These are phyloP conservation scores for Synanceia verrucosa DNA, from an alignment of 2,797 vertebrate genomes.

Conservation along the genomic window DNA sequence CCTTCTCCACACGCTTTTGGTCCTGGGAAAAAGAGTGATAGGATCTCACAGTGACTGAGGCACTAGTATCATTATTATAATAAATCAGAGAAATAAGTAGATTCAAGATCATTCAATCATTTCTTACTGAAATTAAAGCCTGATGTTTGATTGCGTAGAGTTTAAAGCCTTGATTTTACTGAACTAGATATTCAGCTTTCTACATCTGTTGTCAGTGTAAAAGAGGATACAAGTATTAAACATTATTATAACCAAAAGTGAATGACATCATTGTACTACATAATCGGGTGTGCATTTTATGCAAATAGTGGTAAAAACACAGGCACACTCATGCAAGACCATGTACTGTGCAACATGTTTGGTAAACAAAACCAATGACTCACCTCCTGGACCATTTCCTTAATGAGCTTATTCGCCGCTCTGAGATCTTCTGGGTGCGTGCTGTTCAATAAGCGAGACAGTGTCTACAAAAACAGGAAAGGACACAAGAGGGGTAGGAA, in stretches of 20 bases:
- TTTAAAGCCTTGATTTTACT: not conserved
- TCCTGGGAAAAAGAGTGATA: slow-evolving; percentile 78
- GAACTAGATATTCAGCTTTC: not conserved
- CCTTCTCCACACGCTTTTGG: slow-evolving; percentile 97
- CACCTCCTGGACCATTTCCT: slow-evolving; percentile 99
- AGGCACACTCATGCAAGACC: not conserved
- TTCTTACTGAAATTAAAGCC: not conserved
- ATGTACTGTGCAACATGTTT: not conserved
- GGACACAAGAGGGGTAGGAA: slow-evolving; percentile 25
- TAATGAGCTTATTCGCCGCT: slow-evolving; percentile 98
- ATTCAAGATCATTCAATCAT: not conserved
- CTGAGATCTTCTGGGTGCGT: slow-evolving; percentile 94
- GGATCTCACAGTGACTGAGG: not conserved
- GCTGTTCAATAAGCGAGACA: slow-evolving; percentile 95
- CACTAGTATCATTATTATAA: not conserved
- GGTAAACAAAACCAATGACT: slow-evolving; percentile 45
- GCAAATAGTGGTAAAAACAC: not conserved
- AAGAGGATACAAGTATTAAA: not conserved
- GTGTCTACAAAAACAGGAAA: slow-evolving; percentile 82
- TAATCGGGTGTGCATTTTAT: not conserved
- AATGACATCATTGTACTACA: not conserved
- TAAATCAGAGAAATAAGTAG: not conserved
- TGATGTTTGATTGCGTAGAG: not conserved
- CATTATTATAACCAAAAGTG: not conserved
- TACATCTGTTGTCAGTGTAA: not conserved